phyloP scores from a whole-genome alignment of 2,113 vertebrate species.

The Sinocyclocheilus anophthalmus region DNA sequence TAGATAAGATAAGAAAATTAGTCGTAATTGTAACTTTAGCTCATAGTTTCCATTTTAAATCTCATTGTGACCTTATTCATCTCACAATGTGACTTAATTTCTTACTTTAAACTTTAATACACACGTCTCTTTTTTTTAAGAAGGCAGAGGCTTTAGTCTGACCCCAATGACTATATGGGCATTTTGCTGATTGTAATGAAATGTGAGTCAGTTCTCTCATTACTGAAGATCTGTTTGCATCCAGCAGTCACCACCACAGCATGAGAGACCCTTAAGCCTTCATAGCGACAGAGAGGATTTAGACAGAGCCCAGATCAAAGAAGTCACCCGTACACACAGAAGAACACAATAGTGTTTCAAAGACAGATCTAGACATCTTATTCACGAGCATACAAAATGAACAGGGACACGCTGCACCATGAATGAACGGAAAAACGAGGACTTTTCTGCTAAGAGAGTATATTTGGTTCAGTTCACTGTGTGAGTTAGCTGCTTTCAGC shows the following conservation, averaged over 20 bases:
- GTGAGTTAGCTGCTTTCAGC: not conserved
- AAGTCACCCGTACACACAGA: slow-evolving; percentile 23
- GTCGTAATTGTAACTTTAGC: too few relatives aligned
- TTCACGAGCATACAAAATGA: not conserved
- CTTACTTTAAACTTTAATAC: not conserved
- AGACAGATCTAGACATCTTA: not conserved
- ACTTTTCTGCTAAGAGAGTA: not conserved
- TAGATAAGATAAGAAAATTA: too few relatives aligned
- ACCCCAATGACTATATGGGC: not conserved
- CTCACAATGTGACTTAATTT: not conserved
- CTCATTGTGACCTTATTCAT: not conserved
- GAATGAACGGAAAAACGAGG: not conserved
- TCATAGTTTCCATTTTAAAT: not conserved
- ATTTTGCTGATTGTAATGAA: slow-evolving; percentile 27
- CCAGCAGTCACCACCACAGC: not conserved
- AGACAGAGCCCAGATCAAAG: slow-evolving; percentile 47
- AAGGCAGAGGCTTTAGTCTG: slow-evolving; percentile 10
- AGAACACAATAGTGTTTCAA: not conserved
- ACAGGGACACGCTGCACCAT: not conserved
- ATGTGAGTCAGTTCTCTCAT: slow-evolving; percentile 15
- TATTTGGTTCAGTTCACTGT: not conserved
- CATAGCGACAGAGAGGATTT: slow-evolving; percentile 17
- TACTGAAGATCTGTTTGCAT: not conserved
- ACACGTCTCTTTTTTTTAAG: not conserved
- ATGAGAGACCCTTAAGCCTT: slow-evolving; percentile 29